These are phyloP conservation scores for Poicephalus meyeri DNA, from an alignment of 2,113 vertebrate species.

Conservation along the genomic window DNA sequence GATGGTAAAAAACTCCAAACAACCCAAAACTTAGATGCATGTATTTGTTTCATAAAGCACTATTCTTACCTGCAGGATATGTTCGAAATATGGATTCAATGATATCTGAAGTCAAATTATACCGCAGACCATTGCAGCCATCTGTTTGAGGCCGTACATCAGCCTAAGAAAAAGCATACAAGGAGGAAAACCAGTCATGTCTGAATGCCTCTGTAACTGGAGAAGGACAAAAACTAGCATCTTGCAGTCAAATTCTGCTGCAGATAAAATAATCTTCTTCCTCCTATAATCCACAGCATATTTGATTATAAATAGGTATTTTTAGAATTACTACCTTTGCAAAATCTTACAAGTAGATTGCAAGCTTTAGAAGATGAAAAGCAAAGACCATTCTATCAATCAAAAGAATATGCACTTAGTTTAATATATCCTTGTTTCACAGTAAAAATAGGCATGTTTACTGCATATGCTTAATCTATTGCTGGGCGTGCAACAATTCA, in stretches of 20 bases:
- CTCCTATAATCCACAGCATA: neutral
- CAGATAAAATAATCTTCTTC: neutral
- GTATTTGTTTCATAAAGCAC: neutral
- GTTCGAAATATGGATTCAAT: conserved; percentile 99
- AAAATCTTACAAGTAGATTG: neutral
- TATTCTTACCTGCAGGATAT: conserved; percentile 90
- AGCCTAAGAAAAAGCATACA: conserved; percentile 78
- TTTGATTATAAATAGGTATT: neutral
- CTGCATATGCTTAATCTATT: neutral
- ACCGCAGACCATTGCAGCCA: conserved; percentile 95
- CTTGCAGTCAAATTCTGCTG: neutral
- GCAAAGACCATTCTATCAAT: neutral
- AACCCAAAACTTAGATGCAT: neutral
- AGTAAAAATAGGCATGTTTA: neutral
- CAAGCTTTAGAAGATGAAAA: neutral
- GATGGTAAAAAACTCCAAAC: neutral
- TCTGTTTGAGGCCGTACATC: conserved; percentile 98
- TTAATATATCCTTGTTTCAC: neutral
- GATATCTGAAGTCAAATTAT: conserved; percentile 96
- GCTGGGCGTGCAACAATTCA: neutral
- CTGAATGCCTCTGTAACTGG: neutral
- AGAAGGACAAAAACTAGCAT: neutral
- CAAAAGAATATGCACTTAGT: neutral
- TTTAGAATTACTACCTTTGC: neutral
- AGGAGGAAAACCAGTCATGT: neutral